Evolutionary conservation across 1,140 invertebrate species (phyloP), one percentile per base, ranked within the genome.

Genomic region (Magallana angulata): DNA sequence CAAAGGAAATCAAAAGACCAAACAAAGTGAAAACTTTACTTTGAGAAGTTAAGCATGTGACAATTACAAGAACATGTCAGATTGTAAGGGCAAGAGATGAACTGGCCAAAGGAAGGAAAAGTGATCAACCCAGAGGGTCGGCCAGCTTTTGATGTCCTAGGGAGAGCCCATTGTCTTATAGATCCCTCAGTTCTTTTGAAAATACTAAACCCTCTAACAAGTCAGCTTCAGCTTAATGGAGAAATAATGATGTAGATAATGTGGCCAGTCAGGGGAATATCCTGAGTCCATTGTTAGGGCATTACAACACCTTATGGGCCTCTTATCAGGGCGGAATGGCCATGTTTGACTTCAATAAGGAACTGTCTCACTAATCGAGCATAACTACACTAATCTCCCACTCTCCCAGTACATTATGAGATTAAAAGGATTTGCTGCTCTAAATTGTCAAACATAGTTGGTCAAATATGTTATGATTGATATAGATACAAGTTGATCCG

Each of bases 231-330:
- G 36, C 24, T 30, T 76, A 76, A 76, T 76, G 68, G 68, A 76
- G 68, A 30, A 76, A 76, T 76, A 76, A 76, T 76, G 68, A 76
- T 76, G 68, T 76, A 76, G 68, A 76, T 76, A 76, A 76, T 76
- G 68, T 76, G 68, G 3, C 68, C 68, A 76, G 68, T 76, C 68
- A 76, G 24, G 68, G 18, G 11, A 30, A 76, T 76, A 76, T 76
- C 68, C 68, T 12, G 1, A 76, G 68, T 76, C 68, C 68, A 76
- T 76, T 76, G 68, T 76, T 76, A 76, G 24, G 68, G 68, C 68
- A 76, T 76, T 76, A 24, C 24, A 76, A 76, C 68, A 76, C 68
- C 68, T 76, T 76, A 76, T 76, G 68, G 68, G 36, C 68, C 68
- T 24, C 24, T 76, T 76, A 76, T 76, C 68, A 76, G 8, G 68